Evolutionary conservation across 2,113 vertebrate species (phyloP), one percentile per base, ranked within the genome.

Genomic region (Hipposideros armiger): DNA sequence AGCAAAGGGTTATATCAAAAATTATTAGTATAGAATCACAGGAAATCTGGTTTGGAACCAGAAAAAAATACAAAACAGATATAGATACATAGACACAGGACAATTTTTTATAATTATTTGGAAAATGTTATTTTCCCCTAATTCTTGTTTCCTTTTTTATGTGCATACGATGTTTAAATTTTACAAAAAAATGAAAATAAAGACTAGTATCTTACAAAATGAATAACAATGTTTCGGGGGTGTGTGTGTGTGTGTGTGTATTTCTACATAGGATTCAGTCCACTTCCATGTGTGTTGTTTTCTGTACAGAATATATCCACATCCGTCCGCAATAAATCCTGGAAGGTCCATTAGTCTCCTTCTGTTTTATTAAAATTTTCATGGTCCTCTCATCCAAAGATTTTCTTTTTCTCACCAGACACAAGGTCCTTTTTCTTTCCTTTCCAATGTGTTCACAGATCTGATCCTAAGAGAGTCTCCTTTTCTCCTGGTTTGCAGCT

Each of bases 1-100:
- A 99, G 99, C 99, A 99, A 99, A 99, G 99, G 99, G 99, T 99
- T 99, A 99, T 99, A 99, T 99, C 99, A 99, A 99, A 99, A 99
- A 99, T 99, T 99, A 99, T 99, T 99, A 99, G 99, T 99, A 99
- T 99, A 99, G 99, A 99, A 99, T 99, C 99, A 99, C 99, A 99
- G 99, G 99, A 99, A 99, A 99, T 98, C 99, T 99, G 99, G 99
- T 99, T 99, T 99, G 99, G 99, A 99, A 99, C 99, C 99, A 99
- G 99, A 99, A 99, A 99, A 99, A 99, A 99, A 99, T 99, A 99
- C 99, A 99, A 99, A 99, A 99, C 99, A 99, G 99, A 99, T 99
- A 99, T 99, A 99, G 99, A 99, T 99, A 99, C 99, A 99, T 99
- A 99, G 99, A 99, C 99, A 99, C 99, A 99, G 99, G 99, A 99